Evolutionary conservation across 2,113 vertebrate genomes (phyloP).

Genomic region (Mesitornis unicolor): DNA sequence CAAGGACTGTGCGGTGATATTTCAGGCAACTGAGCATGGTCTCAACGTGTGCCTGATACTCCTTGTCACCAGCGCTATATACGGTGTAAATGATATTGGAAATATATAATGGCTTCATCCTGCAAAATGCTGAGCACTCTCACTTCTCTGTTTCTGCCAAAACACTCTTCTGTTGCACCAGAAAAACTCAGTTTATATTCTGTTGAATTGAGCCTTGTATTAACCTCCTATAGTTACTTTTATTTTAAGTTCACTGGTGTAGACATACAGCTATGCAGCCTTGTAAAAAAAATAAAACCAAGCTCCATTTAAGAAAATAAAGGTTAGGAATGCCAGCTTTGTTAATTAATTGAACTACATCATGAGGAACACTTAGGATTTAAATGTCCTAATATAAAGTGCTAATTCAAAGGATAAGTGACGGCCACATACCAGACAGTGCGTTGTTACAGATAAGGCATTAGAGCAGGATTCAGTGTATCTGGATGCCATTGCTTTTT

Average conservation of each 20-base stretch:
- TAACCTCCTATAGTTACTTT: not conserved
- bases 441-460: not conserved
- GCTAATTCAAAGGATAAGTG: not conserved
- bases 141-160: not conserved
- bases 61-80: not conserved
- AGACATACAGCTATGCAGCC: not conserved
- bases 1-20: not conserved
- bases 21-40: not conserved
- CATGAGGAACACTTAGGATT: not conserved
- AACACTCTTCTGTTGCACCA: not conserved
- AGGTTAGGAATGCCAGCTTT: not conserved
- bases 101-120: not conserved
- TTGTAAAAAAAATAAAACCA: not conserved
- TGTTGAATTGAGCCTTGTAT: not conserved
- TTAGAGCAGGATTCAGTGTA: not conserved
- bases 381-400: not conserved
- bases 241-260: not conserved
- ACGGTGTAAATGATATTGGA: not conserved
- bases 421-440: not conserved
- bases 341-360: not conserved
- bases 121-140: not conserved
- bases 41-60: not conserved
- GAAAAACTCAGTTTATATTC: not conserved
- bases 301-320: not conserved
- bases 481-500: not conserved